Base-by-base conservation (phyloP, 2,113 vertebrate species). In the Thunnus maccoyii region DNA sequence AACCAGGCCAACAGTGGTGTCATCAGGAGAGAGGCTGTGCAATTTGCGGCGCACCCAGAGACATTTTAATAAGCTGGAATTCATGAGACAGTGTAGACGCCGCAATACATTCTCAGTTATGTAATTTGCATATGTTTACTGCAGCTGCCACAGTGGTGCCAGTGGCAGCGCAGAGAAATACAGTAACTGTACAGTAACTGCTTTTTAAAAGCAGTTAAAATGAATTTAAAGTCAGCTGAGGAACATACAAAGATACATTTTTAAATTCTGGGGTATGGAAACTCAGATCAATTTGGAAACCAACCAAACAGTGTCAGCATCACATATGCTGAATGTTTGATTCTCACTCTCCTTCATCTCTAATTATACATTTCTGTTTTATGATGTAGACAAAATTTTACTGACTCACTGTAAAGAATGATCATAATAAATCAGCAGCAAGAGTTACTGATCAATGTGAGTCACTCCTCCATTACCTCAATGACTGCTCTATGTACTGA, bases 61-160 rank as follows among this genome's bases (percentile, higher is more conserved):
- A 85, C 78, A 72, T 82, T 91, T 91, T 84, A 88, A 86, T 86
- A 75, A 88, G 75, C 47, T 75, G 55, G 69, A 79, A 92, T 89
- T 87, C 80, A 88, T 80, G 63, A 84, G 78, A 44, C 73, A 69
- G 27, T 15, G 72, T 55, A n/a, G 80, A 64, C 69, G 68, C 57
- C 62, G 68, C 64, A 52, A 70, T 74, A 25, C 64, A 76, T 79
- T 68, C 72, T 52, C 46, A 48, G 47, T 83, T 83, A 78, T 84
- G 74, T 65, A 16, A 82, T 92, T 90, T 88, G 47, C 78, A 85
- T 85, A 66, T 85, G 82, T 82, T 80, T 84, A 58, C 68, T 66
- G 56, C 52, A 48, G 71, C 62, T 86, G 54, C 69, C 46, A 63
- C 55, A 54, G 50, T 12, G 60, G 65, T 18, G 12, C 48, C 68